phyloP scores from a whole-genome alignment of 2,888 invertebrate genomes.

The Mesoligia furuncula region DNA sequence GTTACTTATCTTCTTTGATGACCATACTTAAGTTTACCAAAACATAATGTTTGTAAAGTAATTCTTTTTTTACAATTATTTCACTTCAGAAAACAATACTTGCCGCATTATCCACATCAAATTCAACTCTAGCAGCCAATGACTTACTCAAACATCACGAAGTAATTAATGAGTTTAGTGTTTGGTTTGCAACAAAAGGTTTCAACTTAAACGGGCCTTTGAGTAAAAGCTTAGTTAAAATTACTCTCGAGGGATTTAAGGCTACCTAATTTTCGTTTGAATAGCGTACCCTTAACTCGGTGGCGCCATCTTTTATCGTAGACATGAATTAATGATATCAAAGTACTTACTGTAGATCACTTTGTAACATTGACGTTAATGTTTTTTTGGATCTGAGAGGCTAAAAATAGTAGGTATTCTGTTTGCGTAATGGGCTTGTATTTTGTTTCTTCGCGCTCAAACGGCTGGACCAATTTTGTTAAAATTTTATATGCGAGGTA shows the following conservation, averaged over 20 bases:
- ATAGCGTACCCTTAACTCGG: slow-evolving; percentile 47
- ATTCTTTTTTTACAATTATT: not conserved
- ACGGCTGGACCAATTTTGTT: no score
- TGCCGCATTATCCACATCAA: not conserved
- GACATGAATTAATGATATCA: slow-evolving; percentile 47
- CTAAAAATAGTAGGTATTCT: not conserved
- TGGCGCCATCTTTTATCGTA: slow-evolving; percentile 52
- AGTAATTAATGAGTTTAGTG: slow-evolving; percentile 52
- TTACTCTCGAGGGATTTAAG: slow-evolving; percentile 60
- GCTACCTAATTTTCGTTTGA: slow-evolving; percentile 58
- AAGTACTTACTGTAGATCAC: slow-evolving; percentile 38
- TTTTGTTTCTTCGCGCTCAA: no score
- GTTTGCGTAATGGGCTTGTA: not conserved
- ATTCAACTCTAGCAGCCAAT: slow-evolving; percentile 5
- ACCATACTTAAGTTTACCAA: not conserved
- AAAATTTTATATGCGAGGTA: no score
- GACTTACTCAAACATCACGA: slow-evolving; percentile 37
- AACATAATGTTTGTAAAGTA: not conserved
- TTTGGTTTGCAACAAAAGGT: slow-evolving; percentile 52
- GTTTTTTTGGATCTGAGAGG: slow-evolving; percentile 5
- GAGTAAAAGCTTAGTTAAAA: slow-evolving; percentile 60
- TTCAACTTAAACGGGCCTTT: slow-evolving; percentile 45
- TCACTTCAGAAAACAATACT: not conserved
- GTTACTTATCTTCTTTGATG: not conserved
- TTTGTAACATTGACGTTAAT: slow-evolving; percentile 19